Evolutionary conservation across 2,113 vertebrate genomes (phyloP).

Genomic region (Machaerirhynchus nigripectus): DNA sequence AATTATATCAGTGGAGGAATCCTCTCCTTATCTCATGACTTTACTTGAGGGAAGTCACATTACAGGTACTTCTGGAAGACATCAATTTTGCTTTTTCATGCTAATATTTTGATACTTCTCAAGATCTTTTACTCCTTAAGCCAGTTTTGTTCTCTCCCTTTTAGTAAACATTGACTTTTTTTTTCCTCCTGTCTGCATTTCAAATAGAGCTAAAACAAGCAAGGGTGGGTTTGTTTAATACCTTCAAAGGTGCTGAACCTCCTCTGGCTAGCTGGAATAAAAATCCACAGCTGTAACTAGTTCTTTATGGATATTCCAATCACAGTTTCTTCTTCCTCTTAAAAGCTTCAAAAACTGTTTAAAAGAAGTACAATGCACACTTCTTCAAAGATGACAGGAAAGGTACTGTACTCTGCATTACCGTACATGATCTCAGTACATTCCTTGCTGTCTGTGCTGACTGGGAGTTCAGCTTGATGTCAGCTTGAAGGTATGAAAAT

Average conservation of each 20-base stretch:
- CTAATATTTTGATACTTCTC: background rate
- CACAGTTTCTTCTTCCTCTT: background rate
- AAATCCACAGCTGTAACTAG: constrained; percentile 8
- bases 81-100: background rate
- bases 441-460: background rate
- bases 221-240: constrained; percentile 9
- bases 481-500: background rate
- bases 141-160: background rate
- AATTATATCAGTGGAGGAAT: background rate
- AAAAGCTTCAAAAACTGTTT: constrained; percentile 6
- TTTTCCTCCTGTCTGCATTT: background rate
- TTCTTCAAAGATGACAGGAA: constrained; percentile 17
- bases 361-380: background rate
- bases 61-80: background rate
- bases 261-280: constrained; percentile 51
- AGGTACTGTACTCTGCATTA: background rate
- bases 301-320: constrained; percentile 17
- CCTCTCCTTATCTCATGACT: background rate
- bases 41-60: background rate
- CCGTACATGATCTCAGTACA: background rate
- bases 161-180: background rate
- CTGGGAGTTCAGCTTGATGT: background rate
- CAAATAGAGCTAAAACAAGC: constrained; percentile 9
- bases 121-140: constrained; percentile 15
- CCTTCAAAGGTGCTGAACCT: constrained; percentile 15